Evolutionary conservation across 2,888 invertebrate species (phyloP), one percentile per base, ranked within the genome.

Genomic region (Perithous albicinctus): DNA sequence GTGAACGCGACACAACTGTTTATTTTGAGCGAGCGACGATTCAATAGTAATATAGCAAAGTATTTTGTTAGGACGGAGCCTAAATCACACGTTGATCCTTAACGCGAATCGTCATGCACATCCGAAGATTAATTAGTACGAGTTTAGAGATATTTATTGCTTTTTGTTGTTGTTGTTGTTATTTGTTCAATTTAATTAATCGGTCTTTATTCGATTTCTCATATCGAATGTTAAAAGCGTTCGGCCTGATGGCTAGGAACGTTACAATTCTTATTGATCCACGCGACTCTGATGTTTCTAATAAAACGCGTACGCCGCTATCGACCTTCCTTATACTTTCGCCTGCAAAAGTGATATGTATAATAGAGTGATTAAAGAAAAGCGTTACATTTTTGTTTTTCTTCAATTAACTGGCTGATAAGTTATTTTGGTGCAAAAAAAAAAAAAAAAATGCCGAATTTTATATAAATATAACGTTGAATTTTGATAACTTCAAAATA

Each of bases 331-430:
- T 43, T 76, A 74, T 85, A 86, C 83, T 86, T 86, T 86, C 81
- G 84, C 83, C 86, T 74, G 85, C 82, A 85, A 84, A 85, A 85
- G 86, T 85, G 78, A 86, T 78, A 80, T 82, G 80, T 64, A 77
- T 63, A 72, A 18, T 56, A n/a, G n/a, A n/a, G n/a, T n/a, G n/a
- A n/a, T n/a, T n/a, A n/a, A n/a, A n/a, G n/a, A n/a, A n/a, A n/a
- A n/a, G n/a, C n/a, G n/a, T n/a, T n/a, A n/a, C n/a, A n/a, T n/a
- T n/a, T n/a, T n/a, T n/a, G n/a, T n/a, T n/a, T n/a, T n/a, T n/a
- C n/a, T n/a, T n/a, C n/a, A n/a, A n/a, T n/a, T n/a, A n/a, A n/a
- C n/a, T n/a, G n/a, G n/a, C n/a, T n/a, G n/a, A n/a, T n/a, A n/a
- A n/a, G n/a, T n/a, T n/a, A n/a, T n/a, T n/a, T n/a, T n/a, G n/a